Conservation (phyloP, 2,113 vertebrate species). For the Hylia prasina region DNA sequence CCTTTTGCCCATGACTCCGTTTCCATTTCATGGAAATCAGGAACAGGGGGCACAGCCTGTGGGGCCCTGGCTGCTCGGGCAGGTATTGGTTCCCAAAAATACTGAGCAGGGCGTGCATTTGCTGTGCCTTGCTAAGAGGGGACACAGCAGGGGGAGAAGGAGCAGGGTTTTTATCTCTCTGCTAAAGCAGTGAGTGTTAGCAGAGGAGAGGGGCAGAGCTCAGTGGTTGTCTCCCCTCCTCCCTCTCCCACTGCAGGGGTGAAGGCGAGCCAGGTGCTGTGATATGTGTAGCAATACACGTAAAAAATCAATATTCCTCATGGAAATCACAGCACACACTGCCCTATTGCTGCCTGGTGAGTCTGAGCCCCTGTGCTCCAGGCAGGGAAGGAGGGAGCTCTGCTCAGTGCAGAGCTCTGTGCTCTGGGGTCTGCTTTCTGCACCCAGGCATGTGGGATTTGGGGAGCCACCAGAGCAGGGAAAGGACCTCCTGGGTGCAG, state of each 20-base stretch:
- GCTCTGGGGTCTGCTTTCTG: background rate
- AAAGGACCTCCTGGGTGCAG: background rate
- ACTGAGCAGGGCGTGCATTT: background rate
- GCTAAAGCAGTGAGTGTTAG: background rate
- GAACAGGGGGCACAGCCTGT: background rate
- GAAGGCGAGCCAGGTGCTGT: background rate
- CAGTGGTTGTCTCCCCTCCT: background rate
- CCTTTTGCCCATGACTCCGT: background rate
- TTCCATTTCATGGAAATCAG: background rate
- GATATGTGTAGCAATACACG: background rate
- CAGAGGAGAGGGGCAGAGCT: background rate
- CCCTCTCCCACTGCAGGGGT: background rate
- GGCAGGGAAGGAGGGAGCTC: background rate
- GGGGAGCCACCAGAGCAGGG: background rate
- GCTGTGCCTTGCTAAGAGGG: slow-evolving; percentile 3
- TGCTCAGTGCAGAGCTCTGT: background rate
- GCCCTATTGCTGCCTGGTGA: background rate
- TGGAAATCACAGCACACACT: background rate
- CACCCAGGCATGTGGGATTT: rapidly evolving
- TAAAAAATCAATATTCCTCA: background rate
- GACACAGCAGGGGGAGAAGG: background rate
- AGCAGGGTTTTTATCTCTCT: background rate
- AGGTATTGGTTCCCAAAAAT: slow-evolving; percentile 10
- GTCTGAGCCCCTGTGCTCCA: rapidly evolving
- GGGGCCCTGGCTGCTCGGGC: background rate